A percentile compares a stretch with the other conserved stretches of the same genome.
phyloP scores from a whole-genome alignment of 53 echinoderm and acorn worm species.

The Luidia sarsii region DNA sequence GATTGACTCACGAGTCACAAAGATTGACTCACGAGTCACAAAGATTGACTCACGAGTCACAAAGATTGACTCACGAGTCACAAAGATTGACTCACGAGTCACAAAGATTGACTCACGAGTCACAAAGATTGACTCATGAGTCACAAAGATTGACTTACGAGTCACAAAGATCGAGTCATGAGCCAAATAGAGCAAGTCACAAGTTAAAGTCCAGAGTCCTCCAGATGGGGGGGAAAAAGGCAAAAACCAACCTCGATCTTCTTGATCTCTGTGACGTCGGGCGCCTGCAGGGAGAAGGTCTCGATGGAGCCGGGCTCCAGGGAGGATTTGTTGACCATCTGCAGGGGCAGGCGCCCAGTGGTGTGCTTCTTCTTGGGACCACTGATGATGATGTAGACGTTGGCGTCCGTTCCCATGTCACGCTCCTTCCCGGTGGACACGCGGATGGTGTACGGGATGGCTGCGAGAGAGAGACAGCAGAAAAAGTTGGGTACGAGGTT shows the following conservation, averaged over 20 bases:
- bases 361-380: constrained; percentile 92
- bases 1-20: no score
- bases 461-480: constrained; percentile 31
- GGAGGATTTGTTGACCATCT: constrained; percentile 76
- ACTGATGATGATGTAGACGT: constrained; percentile 84
- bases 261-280: constrained; percentile 83
- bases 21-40: no score
- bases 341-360: constrained; percentile 84
- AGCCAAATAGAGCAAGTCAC: no score
- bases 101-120: no score
- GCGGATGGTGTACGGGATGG: constrained; percentile 91
- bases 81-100: no score
- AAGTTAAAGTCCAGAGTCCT: no score
- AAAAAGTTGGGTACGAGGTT: background rate
- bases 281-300: constrained; percentile 94
- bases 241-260: constrained; percentile 84
- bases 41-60: no score
- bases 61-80: no score
- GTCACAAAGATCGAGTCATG: no score
- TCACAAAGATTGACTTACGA: no score
- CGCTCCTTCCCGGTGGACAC: constrained; percentile 79
- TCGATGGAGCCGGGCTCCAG: constrained; percentile 88
- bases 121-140: no score
- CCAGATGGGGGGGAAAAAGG: background rate
- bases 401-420: constrained; percentile 96